Evolutionary conservation across 2,888 invertebrate species (phyloP).

Genomic region (Alsophila aescularia): DNA sequence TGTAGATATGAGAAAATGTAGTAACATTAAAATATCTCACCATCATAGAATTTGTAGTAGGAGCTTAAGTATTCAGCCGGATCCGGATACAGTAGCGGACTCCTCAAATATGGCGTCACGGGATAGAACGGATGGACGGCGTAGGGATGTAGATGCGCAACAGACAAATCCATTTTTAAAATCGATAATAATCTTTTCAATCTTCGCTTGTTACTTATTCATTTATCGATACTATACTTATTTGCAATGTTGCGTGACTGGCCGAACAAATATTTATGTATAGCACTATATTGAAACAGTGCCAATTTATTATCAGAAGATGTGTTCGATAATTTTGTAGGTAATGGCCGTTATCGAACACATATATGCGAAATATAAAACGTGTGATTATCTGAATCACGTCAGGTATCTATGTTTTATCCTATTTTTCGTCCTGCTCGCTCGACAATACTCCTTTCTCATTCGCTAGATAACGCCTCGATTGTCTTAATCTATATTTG

Average conservation of each 20-base stretch:
- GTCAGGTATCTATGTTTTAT: constrained; percentile 9
- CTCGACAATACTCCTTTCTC: constrained; percentile 2
- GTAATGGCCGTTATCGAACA: constrained; percentile 22
- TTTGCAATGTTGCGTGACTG: constrained; percentile 33
- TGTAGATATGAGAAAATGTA: too few species aligned
- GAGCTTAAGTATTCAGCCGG: constrained; percentile 60
- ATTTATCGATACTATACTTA: constrained; percentile 15
- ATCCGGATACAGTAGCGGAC: constrained; percentile 61
- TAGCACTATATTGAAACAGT: constrained; percentile 20
- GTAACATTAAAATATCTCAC: constrained; percentile 63
- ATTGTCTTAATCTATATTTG: constrained; percentile 7
- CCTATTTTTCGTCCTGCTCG: constrained; percentile 11
- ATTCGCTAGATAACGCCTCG: constrained; percentile 2
- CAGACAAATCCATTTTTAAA: constrained; percentile 63
- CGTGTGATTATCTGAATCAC: constrained; percentile 23
- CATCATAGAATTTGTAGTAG: constrained; percentile 72
- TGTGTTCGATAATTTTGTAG: constrained; percentile 23
- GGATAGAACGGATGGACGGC: constrained; percentile 55
- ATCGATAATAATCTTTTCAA: constrained; percentile 52
- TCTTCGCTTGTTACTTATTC: constrained; percentile 33
- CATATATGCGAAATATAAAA: constrained; percentile 17
- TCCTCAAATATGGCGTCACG: constrained; percentile 60
- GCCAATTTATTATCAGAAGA: constrained; percentile 24
- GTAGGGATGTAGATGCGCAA: constrained; percentile 53
- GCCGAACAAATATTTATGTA: constrained; percentile 23